Evolutionary conservation across 2,113 vertebrate genomes (phyloP), one percentile per base, ranked within the genome.

Genomic region (Macaca fascicularis): DNA sequence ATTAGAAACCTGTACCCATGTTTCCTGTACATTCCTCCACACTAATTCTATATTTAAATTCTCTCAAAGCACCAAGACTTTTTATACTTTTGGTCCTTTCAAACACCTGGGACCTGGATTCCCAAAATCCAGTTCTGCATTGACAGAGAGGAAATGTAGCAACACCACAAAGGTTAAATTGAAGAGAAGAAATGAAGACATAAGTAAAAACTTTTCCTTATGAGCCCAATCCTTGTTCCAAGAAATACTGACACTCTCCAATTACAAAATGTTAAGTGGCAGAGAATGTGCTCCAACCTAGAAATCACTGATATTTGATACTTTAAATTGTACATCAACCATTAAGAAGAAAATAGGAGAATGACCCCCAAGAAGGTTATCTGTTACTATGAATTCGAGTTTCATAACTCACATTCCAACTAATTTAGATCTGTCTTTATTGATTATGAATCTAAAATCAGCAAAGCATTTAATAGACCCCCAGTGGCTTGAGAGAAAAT

Each of bases 121-220:
- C 14, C 5, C 40, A 11, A 23, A 45, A 75, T 50, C 7, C 25
- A 81, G 5, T 50, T 75, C 32, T 67, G 23, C 38, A 8, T 57
- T 79, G 14, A 17, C 2, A 5, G 4, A 86, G 16, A 17, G 23
- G n/a, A 55, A 20, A 52, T 2, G 14, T 0, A 78, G 16, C 40
- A 86, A 83, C 43, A 40, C 12, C 8, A 3, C 20, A 10, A n/a
- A 16, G 5, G 10, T 81, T 43, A 57, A 48, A 52, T 16, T 38
- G 40, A 22, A 88, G 50, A 75, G 59, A 92, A 72, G n/a, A 74
- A 89, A 89, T 40, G 14, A 86, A 96, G 74, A 96, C 8, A 30
- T 8, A 32, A 35, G 9, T 76, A 57, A 76, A 57, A 81, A 87
- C 7, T 35, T 25, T 17, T 78, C n/a, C 69, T 64, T 45, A 14